Conservation (phyloP, 2,888 invertebrate species). For the Heliconius ismenius region DNA sequence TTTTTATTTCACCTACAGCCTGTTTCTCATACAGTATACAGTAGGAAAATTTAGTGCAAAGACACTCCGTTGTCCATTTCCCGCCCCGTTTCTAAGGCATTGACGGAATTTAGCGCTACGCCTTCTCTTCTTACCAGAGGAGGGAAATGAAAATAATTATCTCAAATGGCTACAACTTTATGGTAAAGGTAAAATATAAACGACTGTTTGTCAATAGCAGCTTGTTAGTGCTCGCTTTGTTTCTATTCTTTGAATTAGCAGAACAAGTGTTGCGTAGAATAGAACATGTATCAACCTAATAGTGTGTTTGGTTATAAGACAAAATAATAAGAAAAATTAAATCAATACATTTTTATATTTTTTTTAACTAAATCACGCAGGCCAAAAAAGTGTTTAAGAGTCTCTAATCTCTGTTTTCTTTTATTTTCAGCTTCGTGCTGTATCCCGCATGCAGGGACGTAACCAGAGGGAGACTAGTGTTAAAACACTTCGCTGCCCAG, state of each 20-base stretch:
- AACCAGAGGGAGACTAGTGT: no score
- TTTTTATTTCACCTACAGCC: no score
- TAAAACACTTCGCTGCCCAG: no score
- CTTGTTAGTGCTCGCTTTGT: constrained; percentile 21
- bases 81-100: no score
- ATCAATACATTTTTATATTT: no score
- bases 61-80: background rate
- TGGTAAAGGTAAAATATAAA: constrained; percentile 1
- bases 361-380: no score
- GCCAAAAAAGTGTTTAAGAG: no score
- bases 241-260: background rate
- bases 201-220: constrained; percentile 10
- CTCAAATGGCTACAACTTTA: background rate
- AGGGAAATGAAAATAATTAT: background rate
- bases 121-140: background rate
- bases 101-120: no score
- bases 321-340: background rate
- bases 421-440: no score
- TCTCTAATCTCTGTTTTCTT: no score
- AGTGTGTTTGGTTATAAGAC: background rate
- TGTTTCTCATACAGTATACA: no score
- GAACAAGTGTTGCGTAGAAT: background rate
- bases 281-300: background rate
- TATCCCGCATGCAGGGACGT: no score
- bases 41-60: background rate